Conservation (phyloP, 2,113 vertebrate genomes). For the Epinephelus fuscoguttatus region DNA sequence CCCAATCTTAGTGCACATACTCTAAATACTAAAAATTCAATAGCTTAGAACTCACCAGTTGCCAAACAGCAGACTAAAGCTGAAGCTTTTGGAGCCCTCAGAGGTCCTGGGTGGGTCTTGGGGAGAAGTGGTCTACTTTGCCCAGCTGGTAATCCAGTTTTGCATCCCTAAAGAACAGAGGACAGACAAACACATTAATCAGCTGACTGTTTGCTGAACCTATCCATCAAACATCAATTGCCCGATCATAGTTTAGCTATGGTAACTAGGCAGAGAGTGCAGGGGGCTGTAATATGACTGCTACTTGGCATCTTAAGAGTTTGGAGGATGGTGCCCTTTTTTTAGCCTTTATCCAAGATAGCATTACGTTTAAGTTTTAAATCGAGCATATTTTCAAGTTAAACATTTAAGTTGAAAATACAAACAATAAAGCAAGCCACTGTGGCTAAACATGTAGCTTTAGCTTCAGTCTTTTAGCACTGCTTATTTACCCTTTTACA, state of each 20-base stretch:
- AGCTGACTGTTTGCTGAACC: neutral
- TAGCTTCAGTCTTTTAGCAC: too few relatives aligned
- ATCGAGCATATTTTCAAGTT: too few relatives aligned
- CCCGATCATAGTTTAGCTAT: neutral
- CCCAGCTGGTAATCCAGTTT: neutral
- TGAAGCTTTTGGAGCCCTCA: neutral
- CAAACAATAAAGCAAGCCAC: too few relatives aligned
- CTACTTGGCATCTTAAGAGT: too few relatives aligned
- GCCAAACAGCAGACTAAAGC: neutral
- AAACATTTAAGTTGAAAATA: too few relatives aligned
- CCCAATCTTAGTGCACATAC: neutral
- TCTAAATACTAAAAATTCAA: neutral
- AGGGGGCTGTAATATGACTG: neutral
- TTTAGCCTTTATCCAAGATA: too few relatives aligned
- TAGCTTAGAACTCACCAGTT: neutral
- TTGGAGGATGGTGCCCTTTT: too few relatives aligned
- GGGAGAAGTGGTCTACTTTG: neutral
- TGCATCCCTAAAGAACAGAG: too few relatives aligned
- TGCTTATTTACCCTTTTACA: too few relatives aligned
- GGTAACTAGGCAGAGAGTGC: neutral
- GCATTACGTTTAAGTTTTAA: too few relatives aligned
- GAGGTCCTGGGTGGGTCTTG: neutral
- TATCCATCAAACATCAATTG: neutral
- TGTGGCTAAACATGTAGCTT: too few relatives aligned
- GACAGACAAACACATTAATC: neutral